A percentile compares a stretch with the other conserved stretches of the same genome.
These are phyloP conservation scores for Ornithoptera alexandrae DNA, from an alignment of 2,888 invertebrate species.

Conservation along the genomic window DNA sequence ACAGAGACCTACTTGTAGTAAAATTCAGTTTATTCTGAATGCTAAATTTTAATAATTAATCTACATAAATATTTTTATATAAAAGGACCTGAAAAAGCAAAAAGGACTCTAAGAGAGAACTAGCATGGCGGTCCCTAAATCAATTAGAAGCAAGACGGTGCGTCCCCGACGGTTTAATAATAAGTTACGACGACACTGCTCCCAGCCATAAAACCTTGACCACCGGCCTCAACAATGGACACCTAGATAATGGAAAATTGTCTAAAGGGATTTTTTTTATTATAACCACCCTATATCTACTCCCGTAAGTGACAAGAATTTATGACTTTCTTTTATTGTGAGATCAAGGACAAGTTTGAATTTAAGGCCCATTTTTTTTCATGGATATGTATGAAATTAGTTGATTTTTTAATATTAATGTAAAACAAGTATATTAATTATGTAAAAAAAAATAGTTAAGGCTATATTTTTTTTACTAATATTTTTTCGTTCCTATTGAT, in stretches of 20 bases:
- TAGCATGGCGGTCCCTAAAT: constrained; percentile 67
- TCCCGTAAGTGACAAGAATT: constrained; percentile 60
- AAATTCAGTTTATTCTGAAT: not conserved
- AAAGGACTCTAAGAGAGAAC: constrained; percentile 54
- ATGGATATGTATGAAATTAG: too few relatives aligned
- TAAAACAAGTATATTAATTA: too few relatives aligned
- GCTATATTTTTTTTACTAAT: too few relatives aligned
- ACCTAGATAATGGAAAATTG: constrained; percentile 74
- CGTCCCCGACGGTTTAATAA: constrained; percentile 72
- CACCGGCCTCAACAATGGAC: constrained; percentile 65
- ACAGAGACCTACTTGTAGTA: too few relatives aligned
- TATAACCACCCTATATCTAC: constrained; percentile 64
- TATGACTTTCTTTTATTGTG: constrained; percentile 56
- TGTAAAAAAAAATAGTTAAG: too few relatives aligned
- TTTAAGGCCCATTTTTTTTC: constrained; percentile 24
- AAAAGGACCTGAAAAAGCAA: constrained; percentile 17
- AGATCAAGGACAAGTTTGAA: constrained; percentile 36
- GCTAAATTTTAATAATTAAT: not conserved
- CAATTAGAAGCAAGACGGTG: constrained; percentile 68
- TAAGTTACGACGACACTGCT: constrained; percentile 66
- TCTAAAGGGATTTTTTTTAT: constrained; percentile 73
- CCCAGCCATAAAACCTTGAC: constrained; percentile 70
- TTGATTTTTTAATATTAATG: too few relatives aligned
- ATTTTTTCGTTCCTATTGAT: too few relatives aligned
- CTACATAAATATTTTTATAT: constrained; percentile 1